Conservation (phyloP, 2,888 invertebrate species). For the Drosophila koepferae region DNA sequence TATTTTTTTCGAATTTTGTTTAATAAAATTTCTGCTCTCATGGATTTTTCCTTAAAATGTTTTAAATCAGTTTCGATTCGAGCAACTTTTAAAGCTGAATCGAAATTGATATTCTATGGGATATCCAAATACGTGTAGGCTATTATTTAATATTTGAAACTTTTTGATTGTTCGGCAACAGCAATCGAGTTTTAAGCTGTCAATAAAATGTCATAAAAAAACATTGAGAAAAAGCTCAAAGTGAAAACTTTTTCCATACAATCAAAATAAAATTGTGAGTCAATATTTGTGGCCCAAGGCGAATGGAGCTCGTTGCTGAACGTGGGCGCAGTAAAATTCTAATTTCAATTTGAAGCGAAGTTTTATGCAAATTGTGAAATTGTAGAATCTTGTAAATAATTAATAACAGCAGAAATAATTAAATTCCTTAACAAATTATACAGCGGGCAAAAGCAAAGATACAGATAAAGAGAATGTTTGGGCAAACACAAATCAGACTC, state of each 20-base stretch:
- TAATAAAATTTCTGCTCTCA: conserved; percentile 6
- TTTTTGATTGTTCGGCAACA: conserved; percentile 30
- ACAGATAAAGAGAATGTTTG: conserved; percentile 2
- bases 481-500: conserved; percentile 16
- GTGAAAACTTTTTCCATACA: conserved; percentile 29
- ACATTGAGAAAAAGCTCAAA: conserved; percentile 29
- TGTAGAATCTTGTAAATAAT: conserved; percentile 39
- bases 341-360: conserved; percentile 49
- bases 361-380: conserved; percentile 71
- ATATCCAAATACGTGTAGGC: conserved; percentile 14
- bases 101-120: conserved; percentile 16
- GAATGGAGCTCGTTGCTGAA: conserved; percentile 6
- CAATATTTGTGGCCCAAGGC: conserved; percentile 2
- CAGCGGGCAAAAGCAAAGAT: conserved; percentile 1
- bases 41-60: conserved; percentile 27
- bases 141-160: conserved; percentile 30
- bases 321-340: conserved; percentile 30
- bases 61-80: conserved; percentile 2
- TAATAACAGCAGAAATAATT: conserved; percentile 63
- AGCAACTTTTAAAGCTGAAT: background rate
- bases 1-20: conserved; percentile 1
- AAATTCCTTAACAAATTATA: conserved; percentile 64
- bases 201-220: conserved; percentile 33
- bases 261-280: conserved; percentile 35
- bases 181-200: conserved; percentile 33